Evolutionary conservation across 1,140 invertebrate species (phyloP).

Genomic region (Neotoxoptera formosana): DNA sequence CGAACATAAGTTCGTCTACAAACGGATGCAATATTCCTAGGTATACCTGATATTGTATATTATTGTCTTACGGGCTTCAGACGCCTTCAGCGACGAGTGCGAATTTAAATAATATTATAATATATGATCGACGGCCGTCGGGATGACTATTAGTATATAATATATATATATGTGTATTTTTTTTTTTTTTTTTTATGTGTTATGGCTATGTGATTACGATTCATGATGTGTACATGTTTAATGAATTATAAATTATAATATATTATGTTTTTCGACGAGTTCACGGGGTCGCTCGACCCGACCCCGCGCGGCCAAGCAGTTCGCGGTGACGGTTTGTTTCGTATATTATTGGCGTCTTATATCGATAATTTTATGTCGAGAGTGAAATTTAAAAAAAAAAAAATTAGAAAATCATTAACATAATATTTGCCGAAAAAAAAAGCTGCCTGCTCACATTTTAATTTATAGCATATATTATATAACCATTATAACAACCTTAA

Average conservation of each 20-base stretch:
- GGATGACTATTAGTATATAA: background rate
- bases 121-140: background rate
- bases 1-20: background rate
- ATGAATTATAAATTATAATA: background rate
- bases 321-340: conserved; percentile 1
- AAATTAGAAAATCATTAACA: background rate
- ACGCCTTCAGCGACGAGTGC: background rate
- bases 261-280: background rate
- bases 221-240: background rate
- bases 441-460: background rate
- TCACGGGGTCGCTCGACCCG: conserved; percentile 8
- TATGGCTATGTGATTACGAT: background rate
- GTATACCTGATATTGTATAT: too few species aligned
- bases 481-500: background rate
- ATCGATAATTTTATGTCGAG: background rate
- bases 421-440: background rate
- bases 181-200: background rate
- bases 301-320: background rate
- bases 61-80: background rate
- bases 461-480: background rate
- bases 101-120: background rate
- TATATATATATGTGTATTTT: background rate
- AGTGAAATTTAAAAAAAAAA: background rate
- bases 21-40: background rate
- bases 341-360: background rate